A percentile compares a stretch with the other conserved stretches of the same genome.
phyloP scores from a whole-genome alignment of 2,888 invertebrate genomes.

The Bembecia ichneumoniformis region DNA sequence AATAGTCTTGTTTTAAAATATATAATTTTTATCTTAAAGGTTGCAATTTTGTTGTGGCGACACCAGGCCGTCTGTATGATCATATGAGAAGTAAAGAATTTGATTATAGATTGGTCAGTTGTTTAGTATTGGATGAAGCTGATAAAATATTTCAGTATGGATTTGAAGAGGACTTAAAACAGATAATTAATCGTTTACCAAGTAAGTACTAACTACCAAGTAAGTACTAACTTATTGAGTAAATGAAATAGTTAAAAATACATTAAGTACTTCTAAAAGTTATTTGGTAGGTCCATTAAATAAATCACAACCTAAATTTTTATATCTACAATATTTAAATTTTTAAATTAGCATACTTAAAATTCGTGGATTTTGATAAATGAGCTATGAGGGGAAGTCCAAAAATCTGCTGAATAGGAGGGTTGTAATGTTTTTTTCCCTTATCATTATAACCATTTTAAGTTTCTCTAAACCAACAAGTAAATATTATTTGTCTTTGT shows the following conservation, averaged over 20 bases:
- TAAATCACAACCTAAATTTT: no score
- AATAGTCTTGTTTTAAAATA: neutral
- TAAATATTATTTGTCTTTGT: no score
- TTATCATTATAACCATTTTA: no score
- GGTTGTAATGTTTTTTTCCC: no score
- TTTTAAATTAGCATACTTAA: no score
- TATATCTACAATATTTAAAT: no score
- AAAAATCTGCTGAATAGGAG: no score
- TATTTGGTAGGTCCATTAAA: no score
- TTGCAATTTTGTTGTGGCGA: conserved; percentile 92
- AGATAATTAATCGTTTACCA: conserved; percentile 90
- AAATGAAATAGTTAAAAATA: neutral
- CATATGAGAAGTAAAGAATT: conserved; percentile 94
- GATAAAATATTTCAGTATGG: conserved; percentile 97
- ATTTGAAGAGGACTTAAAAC: conserved; percentile 96
- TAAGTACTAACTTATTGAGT: conserved; percentile 41
- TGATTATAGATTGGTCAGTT: conserved; percentile 89
- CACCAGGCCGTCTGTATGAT: conserved; percentile 94
- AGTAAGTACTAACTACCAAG: conserved; percentile 83
- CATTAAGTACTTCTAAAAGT: no score
- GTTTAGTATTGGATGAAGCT: conserved; percentile 95
- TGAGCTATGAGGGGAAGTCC: no score
- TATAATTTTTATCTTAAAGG: conserved; percentile 49
- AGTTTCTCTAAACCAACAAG: no score
- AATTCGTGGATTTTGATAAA: no score